These are phyloP conservation scores for Micrastur ruficollis DNA, from an alignment of 2,797 vertebrate genomes.

Conservation along the genomic window DNA sequence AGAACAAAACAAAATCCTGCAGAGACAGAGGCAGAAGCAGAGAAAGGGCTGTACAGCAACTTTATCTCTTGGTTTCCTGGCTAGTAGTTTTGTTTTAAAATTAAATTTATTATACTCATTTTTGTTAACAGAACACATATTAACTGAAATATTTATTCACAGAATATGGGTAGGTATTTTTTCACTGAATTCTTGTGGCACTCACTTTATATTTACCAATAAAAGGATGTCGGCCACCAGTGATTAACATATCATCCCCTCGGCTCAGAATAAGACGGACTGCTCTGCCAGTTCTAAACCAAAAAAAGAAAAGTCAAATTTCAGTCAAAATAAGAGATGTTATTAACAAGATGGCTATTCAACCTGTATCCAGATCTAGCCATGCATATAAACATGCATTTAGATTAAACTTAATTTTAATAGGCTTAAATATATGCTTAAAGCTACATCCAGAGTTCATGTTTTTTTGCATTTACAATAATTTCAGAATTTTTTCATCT, in stretches of 20 bases:
- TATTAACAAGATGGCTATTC: background rate
- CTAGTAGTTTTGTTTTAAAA: background rate
- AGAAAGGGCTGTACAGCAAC: background rate
- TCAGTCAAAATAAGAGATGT: background rate
- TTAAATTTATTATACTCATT: background rate
- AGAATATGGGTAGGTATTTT: background rate
- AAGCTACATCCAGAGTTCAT: background rate
- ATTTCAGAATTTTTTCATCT: background rate
- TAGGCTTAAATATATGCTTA: background rate
- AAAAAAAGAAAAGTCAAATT: background rate
- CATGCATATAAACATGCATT: background rate
- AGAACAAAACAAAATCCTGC: background rate
- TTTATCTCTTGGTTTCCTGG: background rate
- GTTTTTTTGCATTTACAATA: background rate
- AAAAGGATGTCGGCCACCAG: slow-evolving; percentile 85
- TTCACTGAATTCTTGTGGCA: background rate
- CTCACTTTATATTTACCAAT: slow-evolving; percentile 87
- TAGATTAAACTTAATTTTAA: background rate
- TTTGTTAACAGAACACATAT: background rate
- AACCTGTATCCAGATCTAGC: background rate
- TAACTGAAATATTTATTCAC: background rate
- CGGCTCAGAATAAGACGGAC: slow-evolving; percentile 85
- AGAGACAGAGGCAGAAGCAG: background rate
- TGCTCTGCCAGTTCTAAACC: slow-evolving; percentile 78
- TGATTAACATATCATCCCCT: slow-evolving; percentile 89